Evolutionary conservation across 1,140 invertebrate genomes (phyloP), one percentile per base, ranked within the genome.

Genomic region (Nasonia giraulti): DNA sequence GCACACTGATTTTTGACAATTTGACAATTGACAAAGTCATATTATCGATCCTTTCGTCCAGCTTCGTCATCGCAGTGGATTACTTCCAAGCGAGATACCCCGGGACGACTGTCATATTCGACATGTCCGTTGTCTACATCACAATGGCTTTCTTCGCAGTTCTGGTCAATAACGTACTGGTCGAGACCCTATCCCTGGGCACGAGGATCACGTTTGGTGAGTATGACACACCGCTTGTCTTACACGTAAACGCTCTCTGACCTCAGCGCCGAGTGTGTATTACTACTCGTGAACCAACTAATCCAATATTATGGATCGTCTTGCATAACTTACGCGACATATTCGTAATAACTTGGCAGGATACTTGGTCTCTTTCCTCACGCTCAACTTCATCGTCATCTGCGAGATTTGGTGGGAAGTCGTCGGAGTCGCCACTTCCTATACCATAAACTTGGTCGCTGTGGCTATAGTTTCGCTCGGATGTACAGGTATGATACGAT

Each of bases 41-140:
- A 44, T 40, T 27, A 40, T 44, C 10, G 40, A 7, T 7, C 6
- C 40, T 44, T 85, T 88, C 23, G 23, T 23, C 77, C 93, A 97
- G 97, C 90, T 98, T 98, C 91, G 97, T 98, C 85, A 97, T 97
- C 90, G 97, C 97, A 8, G 97, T 97, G 74, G 97, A 98, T 92
- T 98, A 97, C 90, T 98, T 97, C 93, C 96, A 98, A 94, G 93
- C 93, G 1, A 94, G 96, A 74, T 98, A 97, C 92, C 97, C 97
- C 1, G 95, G 95, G 20, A 96, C 96, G 0, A 97, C 96, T 0
- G 97, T 98, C 80, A 96, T 98, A 86, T 97, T 98, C 91, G 97
- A 98, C 91, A 98, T 98, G 96, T 97, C 97, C 20, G 94, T 97
- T 50, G 96, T 98, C 37, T 98, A 98, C 90, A 98, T 98, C 86